Conservation (phyloP, 35 echinoderm and acorn worm species). For the Eucidaris tribuloides region DNA sequence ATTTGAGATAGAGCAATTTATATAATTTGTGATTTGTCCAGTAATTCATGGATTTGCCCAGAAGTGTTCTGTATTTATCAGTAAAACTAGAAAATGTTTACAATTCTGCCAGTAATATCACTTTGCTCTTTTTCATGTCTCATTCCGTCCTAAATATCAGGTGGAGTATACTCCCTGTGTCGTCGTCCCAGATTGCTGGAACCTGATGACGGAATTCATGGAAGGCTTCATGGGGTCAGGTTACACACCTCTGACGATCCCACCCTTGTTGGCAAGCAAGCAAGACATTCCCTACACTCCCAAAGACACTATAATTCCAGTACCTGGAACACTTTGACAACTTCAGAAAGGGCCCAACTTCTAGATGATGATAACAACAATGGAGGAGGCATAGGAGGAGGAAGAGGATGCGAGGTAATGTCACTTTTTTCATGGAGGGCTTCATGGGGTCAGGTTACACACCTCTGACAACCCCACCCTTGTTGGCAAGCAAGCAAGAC, state of each 20-base stretch:
- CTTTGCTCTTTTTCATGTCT: not conserved
- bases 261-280: conserved; percentile 31
- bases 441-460: conserved; percentile 77
- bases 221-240: conserved; percentile 82
- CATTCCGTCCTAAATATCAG: conserved; percentile 46
- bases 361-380: too few species aligned
- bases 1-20: too few species aligned
- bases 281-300: conserved; percentile 68
- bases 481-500: conserved; percentile 51
- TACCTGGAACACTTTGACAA: conserved; percentile 97
- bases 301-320: conserved; percentile 84
- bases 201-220: conserved; percentile 89
- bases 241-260: conserved; percentile 49
- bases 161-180: conserved; percentile 98
- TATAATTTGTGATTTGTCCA: not conserved
- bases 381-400: too few species aligned
- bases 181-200: conserved; percentile 87
- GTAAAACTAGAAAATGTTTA: not conserved
- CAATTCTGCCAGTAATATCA: not conserved
- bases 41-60: not conserved
- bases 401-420: too few species aligned
- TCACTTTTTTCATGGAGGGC: conserved; percentile 96
- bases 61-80: not conserved
- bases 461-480: conserved; percentile 28
- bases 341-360: conserved; percentile 80